Evolutionary conservation across 2,797 vertebrate species (phyloP).

Genomic region (Hypotaenidia okinawae): DNA sequence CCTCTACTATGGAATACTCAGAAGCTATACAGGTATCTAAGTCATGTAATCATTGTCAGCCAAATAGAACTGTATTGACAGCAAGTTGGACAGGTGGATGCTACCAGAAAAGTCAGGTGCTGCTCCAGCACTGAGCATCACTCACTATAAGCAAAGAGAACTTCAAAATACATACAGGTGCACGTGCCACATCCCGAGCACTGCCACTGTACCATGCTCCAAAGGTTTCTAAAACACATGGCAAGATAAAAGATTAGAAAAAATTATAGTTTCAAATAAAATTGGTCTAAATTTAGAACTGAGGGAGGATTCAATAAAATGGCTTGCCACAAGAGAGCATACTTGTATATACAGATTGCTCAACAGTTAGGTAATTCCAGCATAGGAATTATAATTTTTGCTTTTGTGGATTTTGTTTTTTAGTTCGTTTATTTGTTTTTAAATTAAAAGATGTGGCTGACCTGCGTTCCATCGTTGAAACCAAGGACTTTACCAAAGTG

Average conservation of each 20-base stretch:
- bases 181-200: not conserved
- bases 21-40: not conserved
- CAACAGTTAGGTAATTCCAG: not conserved
- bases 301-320: conserved; percentile 33
- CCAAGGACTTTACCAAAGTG: conserved; percentile 57
- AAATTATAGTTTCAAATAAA: fast-evolving
- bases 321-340: conserved; percentile 64
- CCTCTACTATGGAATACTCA: not conserved
- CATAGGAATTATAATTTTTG: not conserved
- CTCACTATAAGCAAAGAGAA: fast-evolving
- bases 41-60: not conserved
- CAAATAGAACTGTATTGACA: not conserved
- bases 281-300: not conserved
- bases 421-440: not conserved
- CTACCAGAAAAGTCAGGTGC: not conserved
- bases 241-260: not conserved
- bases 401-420: too few species aligned
- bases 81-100: not conserved
- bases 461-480: not conserved
- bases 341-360: conserved; percentile 37
- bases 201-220: not conserved
- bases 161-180: not conserved
- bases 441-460: conserved; percentile 42
- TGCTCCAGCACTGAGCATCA: not conserved
- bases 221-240: not conserved